Conservation (phyloP, 1,140 invertebrate genomes). For the Rhopalosiphum padi region DNA sequence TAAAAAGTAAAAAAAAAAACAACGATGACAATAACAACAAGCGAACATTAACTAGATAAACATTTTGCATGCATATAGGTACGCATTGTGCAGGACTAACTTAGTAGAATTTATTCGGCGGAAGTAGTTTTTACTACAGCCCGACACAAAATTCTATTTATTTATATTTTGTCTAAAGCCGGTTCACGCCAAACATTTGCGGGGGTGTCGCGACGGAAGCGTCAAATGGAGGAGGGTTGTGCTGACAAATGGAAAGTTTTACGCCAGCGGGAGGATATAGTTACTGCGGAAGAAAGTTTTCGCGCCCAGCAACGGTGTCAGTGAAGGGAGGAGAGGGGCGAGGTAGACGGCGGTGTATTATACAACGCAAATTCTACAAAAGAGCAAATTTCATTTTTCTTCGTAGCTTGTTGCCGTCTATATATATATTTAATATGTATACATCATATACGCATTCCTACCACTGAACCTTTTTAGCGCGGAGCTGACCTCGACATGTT, state of each 20-base stretch:
- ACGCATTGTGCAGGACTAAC: no score
- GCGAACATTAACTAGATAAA: not conserved
- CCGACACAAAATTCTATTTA: not conserved
- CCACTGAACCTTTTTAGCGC: not conserved
- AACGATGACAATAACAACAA: not conserved
- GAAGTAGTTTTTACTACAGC: not conserved
- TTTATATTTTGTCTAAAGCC: not conserved
- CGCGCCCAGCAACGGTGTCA: not conserved
- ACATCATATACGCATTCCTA: not conserved
- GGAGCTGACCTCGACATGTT: not conserved
- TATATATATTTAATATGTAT: not conserved
- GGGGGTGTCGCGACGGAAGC: not conserved
- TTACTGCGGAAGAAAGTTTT: slow-evolving; percentile 5
- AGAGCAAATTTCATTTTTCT: not conserved
- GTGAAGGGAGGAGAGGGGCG: not conserved
- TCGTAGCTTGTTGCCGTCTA: not conserved
- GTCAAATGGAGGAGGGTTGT: not conserved
- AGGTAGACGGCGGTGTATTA: not conserved
- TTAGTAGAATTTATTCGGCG: not conserved
- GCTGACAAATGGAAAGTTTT: slow-evolving; percentile 20
- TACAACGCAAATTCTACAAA: not conserved
- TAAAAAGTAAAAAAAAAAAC: not conserved
- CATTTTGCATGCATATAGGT: not conserved
- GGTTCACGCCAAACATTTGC: not conserved
- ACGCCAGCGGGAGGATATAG: not conserved